Evolutionary conservation across 2,797 vertebrate species (phyloP).

Genomic region (Onychomys arenicola): DNA sequence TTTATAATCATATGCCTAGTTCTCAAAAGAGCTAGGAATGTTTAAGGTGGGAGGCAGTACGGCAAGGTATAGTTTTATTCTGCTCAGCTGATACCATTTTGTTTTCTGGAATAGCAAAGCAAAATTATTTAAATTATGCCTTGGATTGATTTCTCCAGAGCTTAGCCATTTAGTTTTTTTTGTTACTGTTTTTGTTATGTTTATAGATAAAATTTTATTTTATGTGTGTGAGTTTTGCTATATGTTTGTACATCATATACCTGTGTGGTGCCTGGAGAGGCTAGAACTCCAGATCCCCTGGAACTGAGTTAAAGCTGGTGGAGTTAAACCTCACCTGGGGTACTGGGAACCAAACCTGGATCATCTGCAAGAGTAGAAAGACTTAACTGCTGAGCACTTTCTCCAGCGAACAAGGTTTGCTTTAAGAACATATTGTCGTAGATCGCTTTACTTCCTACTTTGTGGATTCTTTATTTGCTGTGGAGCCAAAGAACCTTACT

Average conservation of each 20-base stretch:
- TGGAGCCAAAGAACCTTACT: constrained; percentile 36
- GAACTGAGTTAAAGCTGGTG: not conserved
- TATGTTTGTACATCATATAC: not conserved
- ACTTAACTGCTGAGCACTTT: not conserved
- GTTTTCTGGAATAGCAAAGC: not conserved
- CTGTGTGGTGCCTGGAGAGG: not conserved
- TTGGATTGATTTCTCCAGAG: constrained; percentile 33
- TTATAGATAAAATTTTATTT: not conserved
- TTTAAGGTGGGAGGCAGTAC: not conserved
- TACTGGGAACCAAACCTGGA: not conserved
- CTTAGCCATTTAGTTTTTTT: not conserved
- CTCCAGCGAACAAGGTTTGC: not conserved
- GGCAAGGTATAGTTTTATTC: not conserved
- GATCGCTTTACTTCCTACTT: not conserved
- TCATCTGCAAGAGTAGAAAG: not conserved
- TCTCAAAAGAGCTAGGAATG: not conserved
- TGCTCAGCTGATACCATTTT: not conserved
- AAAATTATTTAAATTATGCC: constrained; percentile 50
- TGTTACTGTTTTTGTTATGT: not conserved
- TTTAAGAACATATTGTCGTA: constrained; percentile 43
- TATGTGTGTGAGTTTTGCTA: not conserved
- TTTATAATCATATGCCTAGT: not conserved
- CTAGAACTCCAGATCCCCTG: not conserved
- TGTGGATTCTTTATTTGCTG: constrained; percentile 39
- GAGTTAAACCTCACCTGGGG: not conserved